Percentiles rank a stretch among this genome's conserved stretches.
phyloP scores from a whole-genome alignment of 1,140 invertebrate genomes.

The Cotesia typhae region DNA sequence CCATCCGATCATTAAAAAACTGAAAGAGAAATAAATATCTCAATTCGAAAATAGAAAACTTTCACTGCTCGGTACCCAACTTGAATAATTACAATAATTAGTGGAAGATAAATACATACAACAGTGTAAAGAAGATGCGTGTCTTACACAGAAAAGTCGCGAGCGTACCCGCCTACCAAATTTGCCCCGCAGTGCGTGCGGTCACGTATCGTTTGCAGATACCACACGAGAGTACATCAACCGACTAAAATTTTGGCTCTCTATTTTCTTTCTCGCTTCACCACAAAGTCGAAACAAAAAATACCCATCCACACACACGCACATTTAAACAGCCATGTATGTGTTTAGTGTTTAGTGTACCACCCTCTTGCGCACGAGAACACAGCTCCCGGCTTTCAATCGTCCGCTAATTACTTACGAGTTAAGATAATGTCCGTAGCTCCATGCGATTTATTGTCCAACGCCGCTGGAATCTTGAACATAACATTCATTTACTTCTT shows the following conservation, averaged over 20 bases:
- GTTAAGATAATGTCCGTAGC: constrained; percentile 35
- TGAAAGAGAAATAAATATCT: too few species aligned
- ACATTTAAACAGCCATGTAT: not conserved
- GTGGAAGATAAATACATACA: not conserved
- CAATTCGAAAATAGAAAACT: too few species aligned
- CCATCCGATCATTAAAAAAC: too few species aligned
- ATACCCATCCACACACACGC: constrained; percentile 7
- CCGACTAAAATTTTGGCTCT: constrained; percentile 37
- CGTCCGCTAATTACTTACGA: constrained; percentile 38
- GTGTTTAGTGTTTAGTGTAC: not conserved
- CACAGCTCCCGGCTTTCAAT: constrained; percentile 26
- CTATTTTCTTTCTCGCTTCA: constrained; percentile 3
- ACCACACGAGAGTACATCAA: constrained; percentile 37
- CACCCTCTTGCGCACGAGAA: constrained; percentile 3
- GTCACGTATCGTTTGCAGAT: constrained; percentile 39
- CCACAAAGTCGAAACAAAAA: not conserved
- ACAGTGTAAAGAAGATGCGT: constrained; percentile 42
- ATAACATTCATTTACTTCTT: constrained; percentile 11
- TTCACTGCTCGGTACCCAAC: too few species aligned
- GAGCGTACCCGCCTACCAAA: constrained; percentile 45
- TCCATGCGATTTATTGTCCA: constrained; percentile 28
- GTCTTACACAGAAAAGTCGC: constrained; percentile 25
- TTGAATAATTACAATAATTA: too few species aligned
- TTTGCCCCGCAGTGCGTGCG: constrained; percentile 46
- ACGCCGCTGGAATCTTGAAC: constrained; percentile 5